Base-by-base conservation (phyloP, 1,140 invertebrate species). In the Venturia canescens region DNA sequence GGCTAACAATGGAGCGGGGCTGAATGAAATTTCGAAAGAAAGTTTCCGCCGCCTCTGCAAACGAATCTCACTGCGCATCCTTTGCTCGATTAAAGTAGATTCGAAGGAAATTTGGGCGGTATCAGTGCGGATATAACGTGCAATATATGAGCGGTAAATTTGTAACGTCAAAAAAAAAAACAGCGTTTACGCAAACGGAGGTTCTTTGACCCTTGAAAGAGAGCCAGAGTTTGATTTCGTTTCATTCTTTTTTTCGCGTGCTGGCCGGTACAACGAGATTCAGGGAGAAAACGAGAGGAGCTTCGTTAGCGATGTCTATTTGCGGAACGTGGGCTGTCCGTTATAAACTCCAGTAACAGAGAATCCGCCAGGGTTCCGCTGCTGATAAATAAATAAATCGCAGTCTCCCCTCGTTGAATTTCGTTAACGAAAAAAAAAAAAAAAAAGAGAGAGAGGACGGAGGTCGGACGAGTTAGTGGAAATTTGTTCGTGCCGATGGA, bases 331-430 rank as follows among this genome's bases (percentile, higher is more conserved):
- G 83, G 76, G 71, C 81, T 75, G 78, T 83, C 75, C 70, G 74
- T 75, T 81, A 74, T 81, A 83, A 74, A 80, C 66, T 71, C 69
- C n/a, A 26, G 57, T 67, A 81, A 79, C 77, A 79, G 67, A 63
- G 75, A 82, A 79, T 84, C 81, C 75, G 81, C 78, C 21, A 9
- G 9, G n/a, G 50, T 69, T 83, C 80, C 74, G 79, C 77, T 69
- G 82, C 83, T 82, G 76, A 86, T 85, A 82, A 84, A 82, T 84
- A 82, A 84, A 84, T 82, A 86, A 86, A 86, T 84, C 53, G 79
- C 77, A 78, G 82, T n/a, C 72, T 77, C 78, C 82, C 72, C 38
- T 63, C 67, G 66, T 57, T 48, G 76, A 78, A 71, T 53, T 53
- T 53, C 50, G 50, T 15, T n/a, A 53, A 67, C 57, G 31, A 48